These are phyloP conservation scores for Sycophila sp. DNA, from an alignment of 1,140 invertebrate genomes.

Conservation along the genomic window DNA sequence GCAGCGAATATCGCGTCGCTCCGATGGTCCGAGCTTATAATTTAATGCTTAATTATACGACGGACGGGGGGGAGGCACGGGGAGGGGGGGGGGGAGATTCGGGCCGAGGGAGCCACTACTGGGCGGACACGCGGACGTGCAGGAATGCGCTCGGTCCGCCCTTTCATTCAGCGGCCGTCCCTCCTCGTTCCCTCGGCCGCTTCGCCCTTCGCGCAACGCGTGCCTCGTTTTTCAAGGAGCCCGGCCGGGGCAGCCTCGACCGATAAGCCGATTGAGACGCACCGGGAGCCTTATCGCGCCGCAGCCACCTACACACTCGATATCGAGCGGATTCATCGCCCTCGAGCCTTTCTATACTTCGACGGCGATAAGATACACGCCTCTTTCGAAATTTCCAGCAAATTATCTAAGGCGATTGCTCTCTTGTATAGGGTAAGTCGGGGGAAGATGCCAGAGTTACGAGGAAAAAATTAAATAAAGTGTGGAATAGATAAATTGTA, in stretches of 20 bases:
- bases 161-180: slow-evolving; percentile 20
- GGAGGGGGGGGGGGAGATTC: slow-evolving; percentile 58
- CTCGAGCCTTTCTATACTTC: no score
- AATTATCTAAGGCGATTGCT: no score
- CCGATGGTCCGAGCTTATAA: slow-evolving; percentile 67
- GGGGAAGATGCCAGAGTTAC: no score
- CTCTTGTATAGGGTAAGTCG: no score
- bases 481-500: no score
- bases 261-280: not conserved
- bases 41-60: slow-evolving; percentile 69
- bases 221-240: not conserved
- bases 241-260: not conserved
- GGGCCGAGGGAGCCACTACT: slow-evolving; percentile 52
- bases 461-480: no score
- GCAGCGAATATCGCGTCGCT: slow-evolving; percentile 54
- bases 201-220: not conserved
- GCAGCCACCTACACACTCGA: not conserved
- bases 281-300: not conserved
- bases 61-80: slow-evolving; percentile 53
- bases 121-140: slow-evolving; percentile 67
- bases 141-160: slow-evolving; percentile 55
- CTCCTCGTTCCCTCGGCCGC: not conserved
- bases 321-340: no score
- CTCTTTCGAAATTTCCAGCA: no score
- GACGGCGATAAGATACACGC: no score